Percentiles rank a stretch among this genome's conserved stretches.
Conservation (phyloP, 2,888 invertebrate species). For the Augochlorella aurata region DNA sequence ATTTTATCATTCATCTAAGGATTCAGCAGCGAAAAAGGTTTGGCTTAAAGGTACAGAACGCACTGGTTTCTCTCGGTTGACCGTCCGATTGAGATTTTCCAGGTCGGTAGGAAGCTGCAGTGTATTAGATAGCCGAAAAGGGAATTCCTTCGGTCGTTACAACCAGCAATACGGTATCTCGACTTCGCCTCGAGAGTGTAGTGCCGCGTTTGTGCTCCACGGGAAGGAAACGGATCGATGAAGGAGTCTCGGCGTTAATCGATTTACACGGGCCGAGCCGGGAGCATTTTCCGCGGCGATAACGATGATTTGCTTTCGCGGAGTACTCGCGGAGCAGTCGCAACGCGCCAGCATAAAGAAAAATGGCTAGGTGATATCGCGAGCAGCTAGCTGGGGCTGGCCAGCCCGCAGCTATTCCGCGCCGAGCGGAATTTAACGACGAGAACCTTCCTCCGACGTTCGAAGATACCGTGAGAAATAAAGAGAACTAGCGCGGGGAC, state of each 20-base stretch:
- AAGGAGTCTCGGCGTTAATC: conserved; percentile 44
- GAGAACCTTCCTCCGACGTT: background rate
- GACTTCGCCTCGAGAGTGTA: background rate
- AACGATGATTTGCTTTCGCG: conserved; percentile 60
- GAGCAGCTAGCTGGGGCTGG: conserved; percentile 8
- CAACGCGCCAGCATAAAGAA: conserved; percentile 38
- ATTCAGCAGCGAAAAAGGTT: background rate
- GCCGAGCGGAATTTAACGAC: conserved; percentile 52
- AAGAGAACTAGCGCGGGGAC: background rate
- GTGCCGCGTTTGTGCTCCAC: background rate
- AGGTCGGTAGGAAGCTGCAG: background rate
- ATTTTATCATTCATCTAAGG: background rate
- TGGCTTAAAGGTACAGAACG: background rate
- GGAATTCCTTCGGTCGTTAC: background rate
- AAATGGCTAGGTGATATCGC: conserved; percentile 51
- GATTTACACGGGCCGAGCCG: conserved; percentile 49
- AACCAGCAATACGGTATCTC: background rate
- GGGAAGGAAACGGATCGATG: conserved; percentile 16
- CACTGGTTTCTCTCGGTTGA: background rate
- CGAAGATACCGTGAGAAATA: conserved; percentile 11
- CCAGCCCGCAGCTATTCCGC: conserved; percentile 36
- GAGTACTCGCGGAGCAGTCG: conserved; percentile 33
- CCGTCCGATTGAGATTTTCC: background rate
- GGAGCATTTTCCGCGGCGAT: conserved; percentile 49
- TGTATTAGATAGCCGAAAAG: conserved; percentile 6